Conservation (phyloP, 2,797 vertebrate species). For the Muscicapa striata region DNA sequence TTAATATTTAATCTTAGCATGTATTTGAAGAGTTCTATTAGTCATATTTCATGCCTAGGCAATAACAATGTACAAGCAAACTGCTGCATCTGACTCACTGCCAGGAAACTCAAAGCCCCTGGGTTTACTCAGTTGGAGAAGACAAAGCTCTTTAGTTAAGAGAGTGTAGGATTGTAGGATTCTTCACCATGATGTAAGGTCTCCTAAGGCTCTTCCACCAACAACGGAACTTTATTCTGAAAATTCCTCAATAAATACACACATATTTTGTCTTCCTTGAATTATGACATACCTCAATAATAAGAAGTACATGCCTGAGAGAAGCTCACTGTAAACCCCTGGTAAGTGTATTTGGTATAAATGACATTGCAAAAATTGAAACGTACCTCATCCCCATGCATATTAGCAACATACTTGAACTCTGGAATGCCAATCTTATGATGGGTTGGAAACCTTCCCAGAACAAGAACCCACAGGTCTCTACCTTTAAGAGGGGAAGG, state of each 20-base stretch:
- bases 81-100: not conserved
- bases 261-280: not conserved
- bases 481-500: conserved; percentile 83
- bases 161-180: not conserved
- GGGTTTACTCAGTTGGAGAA: not conserved
- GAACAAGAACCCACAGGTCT: conserved; percentile 92
- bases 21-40: not conserved
- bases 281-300: not conserved
- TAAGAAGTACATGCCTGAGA: not conserved
- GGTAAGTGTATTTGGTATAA: conserved; percentile 16
- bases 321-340: not conserved
- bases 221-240: not conserved
- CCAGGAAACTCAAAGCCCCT: not conserved
- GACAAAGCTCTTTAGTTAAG: not conserved
- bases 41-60: not conserved
- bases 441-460: conserved; percentile 85
- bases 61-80: not conserved
- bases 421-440: conserved; percentile 93
- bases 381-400: conserved; percentile 98
- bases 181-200: not conserved
- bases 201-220: not conserved
- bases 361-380: conserved; percentile 47
- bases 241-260: not conserved
- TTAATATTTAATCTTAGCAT: not conserved
- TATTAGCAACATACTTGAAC: conserved; percentile 97